Conservation (phyloP, 2,113 vertebrate genomes). For the Elephantulus edwardii region DNA sequence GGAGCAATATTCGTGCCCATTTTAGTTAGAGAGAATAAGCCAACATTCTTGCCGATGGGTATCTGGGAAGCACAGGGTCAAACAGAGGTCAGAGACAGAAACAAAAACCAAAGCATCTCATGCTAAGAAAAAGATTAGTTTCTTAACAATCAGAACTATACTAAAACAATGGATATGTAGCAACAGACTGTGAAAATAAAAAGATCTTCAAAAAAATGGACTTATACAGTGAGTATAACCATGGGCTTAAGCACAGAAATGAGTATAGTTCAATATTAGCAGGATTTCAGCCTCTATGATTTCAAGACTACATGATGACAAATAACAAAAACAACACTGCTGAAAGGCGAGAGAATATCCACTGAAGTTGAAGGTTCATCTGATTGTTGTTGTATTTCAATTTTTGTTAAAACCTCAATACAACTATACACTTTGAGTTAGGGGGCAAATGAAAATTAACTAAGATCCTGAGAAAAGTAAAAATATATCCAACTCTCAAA, state of each 20-base stretch:
- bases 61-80: background rate
- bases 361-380: background rate
- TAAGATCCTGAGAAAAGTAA: background rate
- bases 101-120: background rate
- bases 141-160: background rate
- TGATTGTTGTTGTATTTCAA: background rate
- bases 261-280: too few relatives aligned
- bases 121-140: background rate
- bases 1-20: too few relatives aligned
- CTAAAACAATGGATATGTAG: background rate
- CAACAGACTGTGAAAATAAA: background rate
- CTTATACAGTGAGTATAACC: too few relatives aligned
- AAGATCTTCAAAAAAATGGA: too few relatives aligned
- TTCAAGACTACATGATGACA: too few relatives aligned
- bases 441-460: background rate
- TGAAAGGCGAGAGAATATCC: background rate
- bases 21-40: background rate
- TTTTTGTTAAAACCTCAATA: background rate
- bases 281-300: too few relatives aligned
- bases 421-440: background rate
- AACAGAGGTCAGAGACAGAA: background rate
- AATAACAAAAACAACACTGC: background rate
- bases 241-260: too few relatives aligned
- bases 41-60: too few relatives aligned
- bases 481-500: background rate